Conservation (phyloP, 2,888 invertebrate species). For the Lagria hirta region DNA sequence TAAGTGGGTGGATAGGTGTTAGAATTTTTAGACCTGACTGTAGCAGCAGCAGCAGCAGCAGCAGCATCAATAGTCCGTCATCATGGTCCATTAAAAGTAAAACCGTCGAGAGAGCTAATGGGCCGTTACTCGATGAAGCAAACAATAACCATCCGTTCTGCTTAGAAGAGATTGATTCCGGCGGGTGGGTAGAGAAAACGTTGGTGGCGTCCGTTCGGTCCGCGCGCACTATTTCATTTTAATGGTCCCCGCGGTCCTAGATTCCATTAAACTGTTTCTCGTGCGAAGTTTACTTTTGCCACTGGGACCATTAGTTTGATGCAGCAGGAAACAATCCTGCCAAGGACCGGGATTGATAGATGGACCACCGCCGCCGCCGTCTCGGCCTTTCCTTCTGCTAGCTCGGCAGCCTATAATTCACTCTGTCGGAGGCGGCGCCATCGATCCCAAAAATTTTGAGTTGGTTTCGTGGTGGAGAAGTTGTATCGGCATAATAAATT, state of each 20-base stretch:
- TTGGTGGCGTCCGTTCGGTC: slow-evolving; percentile 41
- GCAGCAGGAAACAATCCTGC: slow-evolving; percentile 58
- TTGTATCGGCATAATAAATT: slow-evolving; percentile 43
- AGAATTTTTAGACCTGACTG: background rate
- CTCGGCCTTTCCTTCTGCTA: slow-evolving; percentile 50
- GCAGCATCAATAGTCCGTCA: slow-evolving; percentile 33
- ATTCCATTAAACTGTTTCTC: slow-evolving; percentile 62
- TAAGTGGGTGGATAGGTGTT: too few relatives aligned
- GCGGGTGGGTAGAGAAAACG: slow-evolving; percentile 32
- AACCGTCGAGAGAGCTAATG: slow-evolving; percentile 46
- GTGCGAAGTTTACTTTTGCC: slow-evolving; percentile 56
- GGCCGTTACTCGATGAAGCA: slow-evolving; percentile 40
- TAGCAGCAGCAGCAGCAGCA: background rate
- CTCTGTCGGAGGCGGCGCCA: slow-evolving; percentile 21
- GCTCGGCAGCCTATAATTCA: slow-evolving; percentile 50
- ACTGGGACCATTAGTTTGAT: slow-evolving; percentile 57
- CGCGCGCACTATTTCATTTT: slow-evolving; percentile 59
- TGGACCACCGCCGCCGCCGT: slow-evolving; percentile 43
- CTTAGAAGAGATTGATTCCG: slow-evolving; percentile 49
- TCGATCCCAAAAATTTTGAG: slow-evolving; percentile 24
- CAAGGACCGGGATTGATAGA: slow-evolving; percentile 52
- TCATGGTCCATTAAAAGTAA: slow-evolving; percentile 49
- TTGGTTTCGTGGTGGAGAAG: slow-evolving; percentile 5
- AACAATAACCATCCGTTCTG: slow-evolving; percentile 52
- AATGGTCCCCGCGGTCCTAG: slow-evolving; percentile 60